These are phyloP conservation scores for Tragelaphus scriptus DNA, from an alignment of 2,113 vertebrate genomes.

Conservation along the genomic window DNA sequence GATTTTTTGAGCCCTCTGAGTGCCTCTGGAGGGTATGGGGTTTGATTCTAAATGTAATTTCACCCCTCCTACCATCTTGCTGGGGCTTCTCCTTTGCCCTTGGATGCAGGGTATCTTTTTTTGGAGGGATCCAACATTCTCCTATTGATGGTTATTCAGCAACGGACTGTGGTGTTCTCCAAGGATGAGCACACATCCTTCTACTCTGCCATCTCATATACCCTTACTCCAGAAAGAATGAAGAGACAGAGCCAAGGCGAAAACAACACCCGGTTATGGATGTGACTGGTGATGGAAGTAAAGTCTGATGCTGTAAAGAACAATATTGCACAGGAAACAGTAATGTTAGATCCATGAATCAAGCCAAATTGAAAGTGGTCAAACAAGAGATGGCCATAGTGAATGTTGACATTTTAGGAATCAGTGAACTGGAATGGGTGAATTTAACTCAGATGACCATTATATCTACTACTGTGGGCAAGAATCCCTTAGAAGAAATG, in stretches of 20 bases:
- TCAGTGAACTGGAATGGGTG: not conserved
- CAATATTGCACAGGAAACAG: not conserved
- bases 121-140: not conserved
- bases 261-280: not conserved
- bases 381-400: not conserved
- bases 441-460: not conserved
- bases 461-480: not conserved
- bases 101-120: not conserved
- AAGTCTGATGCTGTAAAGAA: not conserved
- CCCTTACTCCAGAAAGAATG: not conserved
- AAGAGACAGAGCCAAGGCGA: not conserved
- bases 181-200: not conserved
- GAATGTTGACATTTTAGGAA: not conserved
- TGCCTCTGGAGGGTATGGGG: not conserved
- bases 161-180: not conserved
- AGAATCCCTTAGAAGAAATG: not conserved
- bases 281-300: not conserved
- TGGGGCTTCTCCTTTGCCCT: not conserved
- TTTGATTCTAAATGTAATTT: not conserved
- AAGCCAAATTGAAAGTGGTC: not conserved
- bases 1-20: not conserved
- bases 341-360: not conserved
- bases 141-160: not conserved
- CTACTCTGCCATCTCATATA: not conserved
- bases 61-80: not conserved